phyloP scores from a whole-genome alignment of 2,888 invertebrate species.

The Monoplex corrugatus region DNA sequence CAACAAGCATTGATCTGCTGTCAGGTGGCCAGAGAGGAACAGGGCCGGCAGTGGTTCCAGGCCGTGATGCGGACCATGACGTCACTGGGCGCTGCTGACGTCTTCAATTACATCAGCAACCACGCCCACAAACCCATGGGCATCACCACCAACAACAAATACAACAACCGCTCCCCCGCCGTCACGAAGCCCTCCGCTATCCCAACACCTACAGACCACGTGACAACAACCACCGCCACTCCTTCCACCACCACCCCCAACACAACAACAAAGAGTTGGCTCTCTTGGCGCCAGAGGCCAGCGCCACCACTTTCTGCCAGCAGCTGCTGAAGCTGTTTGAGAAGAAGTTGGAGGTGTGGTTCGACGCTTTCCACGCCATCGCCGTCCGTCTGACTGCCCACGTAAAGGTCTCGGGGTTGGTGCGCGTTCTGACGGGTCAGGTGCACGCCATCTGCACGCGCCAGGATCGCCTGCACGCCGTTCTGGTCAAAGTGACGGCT shows the following conservation, averaged over 20 bases:
- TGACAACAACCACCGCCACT: not conserved
- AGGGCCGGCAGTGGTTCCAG: conserved; percentile 69
- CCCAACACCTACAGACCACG: not conserved
- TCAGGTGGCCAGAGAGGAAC: conserved; percentile 64
- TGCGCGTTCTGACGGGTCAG: conserved; percentile 71
- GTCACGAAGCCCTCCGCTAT: not conserved
- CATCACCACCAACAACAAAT: conserved; percentile 18
- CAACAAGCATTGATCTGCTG: too few species aligned
- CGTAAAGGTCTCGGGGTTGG: conserved; percentile 73
- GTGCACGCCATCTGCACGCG: conserved; percentile 67
- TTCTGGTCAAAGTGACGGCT: conserved; percentile 71
- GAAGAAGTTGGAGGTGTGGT: conserved; percentile 71
- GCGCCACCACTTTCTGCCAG: conserved; percentile 63
- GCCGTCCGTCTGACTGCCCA: conserved; percentile 72
- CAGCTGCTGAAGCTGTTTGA: conserved; percentile 71
- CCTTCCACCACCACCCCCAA: not conserved
- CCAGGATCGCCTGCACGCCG: conserved; percentile 64
- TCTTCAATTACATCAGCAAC: conserved; percentile 57
- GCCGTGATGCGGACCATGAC: conserved; percentile 59
- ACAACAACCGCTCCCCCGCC: conserved; percentile 9
- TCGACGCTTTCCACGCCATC: conserved; percentile 71
- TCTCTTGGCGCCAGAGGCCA: not conserved
- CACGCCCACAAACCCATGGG: conserved; percentile 54
- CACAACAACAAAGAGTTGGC: not conserved
- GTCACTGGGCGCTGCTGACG: conserved; percentile 68